Evolutionary conservation across 2,113 vertebrate species (phyloP).

Genomic region (Sinocyclocheilus grahami): DNA sequence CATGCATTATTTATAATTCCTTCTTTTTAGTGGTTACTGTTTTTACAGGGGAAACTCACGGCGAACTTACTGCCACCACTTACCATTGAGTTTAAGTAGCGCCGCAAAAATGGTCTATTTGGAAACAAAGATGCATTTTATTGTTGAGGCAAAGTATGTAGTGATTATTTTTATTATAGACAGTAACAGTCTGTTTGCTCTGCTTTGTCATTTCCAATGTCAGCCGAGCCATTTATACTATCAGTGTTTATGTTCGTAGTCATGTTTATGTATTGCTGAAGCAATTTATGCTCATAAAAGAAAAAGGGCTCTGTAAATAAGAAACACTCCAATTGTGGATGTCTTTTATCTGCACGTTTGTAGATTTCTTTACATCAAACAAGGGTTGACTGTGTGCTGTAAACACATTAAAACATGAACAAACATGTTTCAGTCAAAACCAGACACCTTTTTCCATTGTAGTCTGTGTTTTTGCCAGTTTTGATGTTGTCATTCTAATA

Average conservation of each 20-base stretch:
- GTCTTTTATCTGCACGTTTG: neutral
- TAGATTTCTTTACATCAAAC: constrained; percentile 5
- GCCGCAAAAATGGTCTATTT: constrained; percentile 3
- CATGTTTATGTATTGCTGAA: neutral
- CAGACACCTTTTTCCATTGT: neutral
- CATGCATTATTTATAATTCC: constrained; percentile 38
- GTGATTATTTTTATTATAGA: constrained; percentile 30
- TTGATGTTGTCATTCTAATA: constrained; percentile 3
- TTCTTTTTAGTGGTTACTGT: neutral
- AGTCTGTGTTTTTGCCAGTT: neutral
- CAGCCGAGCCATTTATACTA: constrained; percentile 29
- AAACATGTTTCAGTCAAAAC: constrained; percentile 32
- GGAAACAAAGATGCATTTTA: constrained; percentile 20
- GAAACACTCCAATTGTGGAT: neutral
- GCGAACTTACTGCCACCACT: neutral
- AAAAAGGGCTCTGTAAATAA: constrained; percentile 14
- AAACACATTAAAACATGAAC: constrained; percentile 37
- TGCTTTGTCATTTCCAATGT: constrained; percentile 24
- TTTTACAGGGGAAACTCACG: neutral
- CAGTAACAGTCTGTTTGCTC: constrained; percentile 12
- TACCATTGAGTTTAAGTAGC: neutral
- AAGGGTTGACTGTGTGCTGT: constrained; percentile 14
- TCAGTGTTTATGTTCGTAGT: constrained; percentile 23
- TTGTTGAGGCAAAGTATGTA: neutral
- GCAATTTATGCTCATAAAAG: constrained; percentile 38